A percentile compares a stretch with the other conserved stretches of the same genome.
Evolutionary conservation across 2,888 invertebrate genomes (phyloP).

Genomic region (Teleiodes luculella): DNA sequence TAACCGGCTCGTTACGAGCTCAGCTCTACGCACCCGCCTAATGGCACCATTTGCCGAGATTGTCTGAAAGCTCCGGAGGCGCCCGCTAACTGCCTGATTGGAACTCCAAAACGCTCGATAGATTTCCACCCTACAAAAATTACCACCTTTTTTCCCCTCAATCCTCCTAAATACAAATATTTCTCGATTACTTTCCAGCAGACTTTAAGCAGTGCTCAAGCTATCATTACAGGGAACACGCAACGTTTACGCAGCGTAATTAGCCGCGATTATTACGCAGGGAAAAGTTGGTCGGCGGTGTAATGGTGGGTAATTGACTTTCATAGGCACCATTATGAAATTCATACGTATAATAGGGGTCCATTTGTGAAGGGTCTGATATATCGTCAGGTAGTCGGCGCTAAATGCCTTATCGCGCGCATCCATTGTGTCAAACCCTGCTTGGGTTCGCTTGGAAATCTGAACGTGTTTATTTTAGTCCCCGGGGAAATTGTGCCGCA

Average conservation of each 20-base stretch:
- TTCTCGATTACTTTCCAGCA: conserved; percentile 19
- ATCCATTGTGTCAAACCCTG: conserved; percentile 35
- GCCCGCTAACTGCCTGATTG: conserved; percentile 42
- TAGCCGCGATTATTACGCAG: conserved; percentile 6
- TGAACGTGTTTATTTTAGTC: conserved; percentile 47
- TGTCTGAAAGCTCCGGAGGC: conserved; percentile 41
- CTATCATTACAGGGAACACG: neutral
- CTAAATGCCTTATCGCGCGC: conserved; percentile 36
- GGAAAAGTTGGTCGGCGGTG: conserved; percentile 8
- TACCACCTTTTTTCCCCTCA: conserved; percentile 18
- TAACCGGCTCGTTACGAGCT: conserved; percentile 41
- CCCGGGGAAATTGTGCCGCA: conserved; percentile 52
- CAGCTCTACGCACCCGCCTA: conserved; percentile 50
- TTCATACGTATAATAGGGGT: conserved; percentile 37
- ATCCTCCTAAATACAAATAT: conserved; percentile 19
- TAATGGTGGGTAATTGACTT: conserved; percentile 32
- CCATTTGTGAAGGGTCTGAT: conserved; percentile 30
- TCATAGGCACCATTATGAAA: conserved; percentile 35
- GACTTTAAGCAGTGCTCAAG: conserved; percentile 10
- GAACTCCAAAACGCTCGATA: conserved; percentile 31
- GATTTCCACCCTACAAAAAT: conserved; percentile 25
- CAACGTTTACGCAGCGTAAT: conserved; percentile 5
- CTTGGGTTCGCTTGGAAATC: conserved; percentile 37
- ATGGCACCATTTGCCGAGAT: conserved; percentile 60
- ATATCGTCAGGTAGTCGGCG: conserved; percentile 29